These are phyloP conservation scores for Chondrilla cf. caribensis DNA, from an alignment of 37 sponge, comb jelly and placozoan species.

Conservation along the genomic window DNA sequence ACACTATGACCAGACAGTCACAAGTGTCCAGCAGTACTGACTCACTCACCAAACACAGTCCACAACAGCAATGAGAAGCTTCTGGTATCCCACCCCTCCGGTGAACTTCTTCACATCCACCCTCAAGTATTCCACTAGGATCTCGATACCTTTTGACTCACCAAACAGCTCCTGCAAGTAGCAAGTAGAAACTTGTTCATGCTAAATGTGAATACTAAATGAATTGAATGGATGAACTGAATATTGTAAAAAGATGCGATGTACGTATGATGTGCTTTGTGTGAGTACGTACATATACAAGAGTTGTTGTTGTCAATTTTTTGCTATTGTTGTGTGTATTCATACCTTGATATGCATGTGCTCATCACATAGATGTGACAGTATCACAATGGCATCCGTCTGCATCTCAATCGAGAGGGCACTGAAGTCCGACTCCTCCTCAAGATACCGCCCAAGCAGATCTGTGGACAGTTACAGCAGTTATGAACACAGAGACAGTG, in stretches of 20 bases:
- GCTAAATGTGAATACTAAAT: too few species aligned
- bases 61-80: conserved; percentile 77
- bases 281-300: too few species aligned
- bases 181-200: background rate
- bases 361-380: conserved; percentile 67
- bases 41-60: conserved; percentile 85
- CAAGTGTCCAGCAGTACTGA: background rate
- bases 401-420: conserved; percentile 59
- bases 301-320: too few species aligned
- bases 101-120: conserved; percentile 55
- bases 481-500: background rate
- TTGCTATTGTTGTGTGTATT: too few species aligned
- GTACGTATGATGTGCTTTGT: too few species aligned
- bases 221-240: too few species aligned
- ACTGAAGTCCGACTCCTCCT: background rate
- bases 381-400: conserved; percentile 70
- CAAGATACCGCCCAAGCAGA: background rate
- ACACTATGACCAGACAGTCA: too few species aligned
- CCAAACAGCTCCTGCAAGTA: conserved; percentile 95
- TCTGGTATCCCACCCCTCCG: conserved; percentile 86
- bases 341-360: conserved; percentile 68
- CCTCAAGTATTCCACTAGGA: conserved; percentile 71
- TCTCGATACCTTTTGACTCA: conserved; percentile 76
- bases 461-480: conserved; percentile 8
- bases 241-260: too few species aligned